A percentile compares a stretch with the other conserved stretches of the same genome.
These are phyloP conservation scores for Microcebus lehilahytsara DNA, from an alignment of 2,113 vertebrate species.

Conservation along the genomic window DNA sequence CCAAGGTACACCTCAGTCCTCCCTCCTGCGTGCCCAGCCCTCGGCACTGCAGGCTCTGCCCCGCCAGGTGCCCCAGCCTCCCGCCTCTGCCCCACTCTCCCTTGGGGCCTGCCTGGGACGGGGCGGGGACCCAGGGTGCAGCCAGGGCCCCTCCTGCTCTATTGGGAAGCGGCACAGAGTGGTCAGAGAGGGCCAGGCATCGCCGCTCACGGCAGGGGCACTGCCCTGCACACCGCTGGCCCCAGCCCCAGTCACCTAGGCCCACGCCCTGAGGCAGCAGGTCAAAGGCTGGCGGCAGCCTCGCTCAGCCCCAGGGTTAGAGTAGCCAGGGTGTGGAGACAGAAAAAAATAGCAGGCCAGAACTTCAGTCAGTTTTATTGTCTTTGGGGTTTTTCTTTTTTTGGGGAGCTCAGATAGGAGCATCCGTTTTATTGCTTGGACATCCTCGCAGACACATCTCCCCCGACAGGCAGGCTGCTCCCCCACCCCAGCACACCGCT, in stretches of 20 bases:
- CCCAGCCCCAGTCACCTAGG: background rate
- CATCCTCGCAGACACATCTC: background rate
- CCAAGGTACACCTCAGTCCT: too few species aligned
- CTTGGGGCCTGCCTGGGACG: background rate
- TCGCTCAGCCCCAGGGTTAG: background rate
- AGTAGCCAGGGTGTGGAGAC: too few species aligned
- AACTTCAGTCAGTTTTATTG: too few species aligned
- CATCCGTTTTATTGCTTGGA: background rate
- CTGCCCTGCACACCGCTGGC: background rate
- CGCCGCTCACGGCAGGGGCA: too few species aligned
- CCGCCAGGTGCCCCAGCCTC: too few species aligned
- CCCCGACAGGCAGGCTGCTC: background rate
- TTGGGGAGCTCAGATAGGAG: too few species aligned
- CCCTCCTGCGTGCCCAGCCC: too few species aligned
- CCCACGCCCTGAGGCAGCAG: accelerated
- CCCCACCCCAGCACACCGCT: background rate
- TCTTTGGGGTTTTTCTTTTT: background rate
- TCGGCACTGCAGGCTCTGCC: background rate
- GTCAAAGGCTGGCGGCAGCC: background rate
- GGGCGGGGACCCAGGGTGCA: background rate
- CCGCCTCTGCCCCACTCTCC: accelerated
- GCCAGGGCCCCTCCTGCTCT: background rate
- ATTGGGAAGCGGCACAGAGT: background rate
- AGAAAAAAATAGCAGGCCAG: background rate
- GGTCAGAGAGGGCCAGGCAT: too few species aligned